Conservation (phyloP, 2,113 vertebrate species). For the Chloroceryle aenea region DNA sequence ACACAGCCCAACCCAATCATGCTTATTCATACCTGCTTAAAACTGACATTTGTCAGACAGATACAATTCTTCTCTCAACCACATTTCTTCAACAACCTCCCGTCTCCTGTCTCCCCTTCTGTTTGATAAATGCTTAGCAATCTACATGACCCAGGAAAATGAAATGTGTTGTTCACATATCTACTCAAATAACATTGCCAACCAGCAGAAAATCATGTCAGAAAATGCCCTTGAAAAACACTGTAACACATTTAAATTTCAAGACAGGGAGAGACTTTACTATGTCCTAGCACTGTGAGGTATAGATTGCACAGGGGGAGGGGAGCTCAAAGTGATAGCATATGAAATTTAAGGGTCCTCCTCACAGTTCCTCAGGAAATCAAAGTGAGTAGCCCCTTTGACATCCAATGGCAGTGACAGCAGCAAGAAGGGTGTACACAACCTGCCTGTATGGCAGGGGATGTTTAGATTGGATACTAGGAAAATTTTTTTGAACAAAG, state of each 20-base stretch:
- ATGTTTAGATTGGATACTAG: no score
- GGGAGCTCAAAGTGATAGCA: not conserved
- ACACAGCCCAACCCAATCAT: not conserved
- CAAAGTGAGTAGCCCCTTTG: not conserved
- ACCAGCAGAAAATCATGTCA: not conserved
- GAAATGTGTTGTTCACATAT: not conserved
- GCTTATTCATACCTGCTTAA: not conserved
- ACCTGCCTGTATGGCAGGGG: fast-evolving
- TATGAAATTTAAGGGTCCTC: not conserved
- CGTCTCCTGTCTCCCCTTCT: not conserved
- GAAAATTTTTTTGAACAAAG: not conserved
- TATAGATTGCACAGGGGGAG: not conserved
- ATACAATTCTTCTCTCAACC: not conserved
- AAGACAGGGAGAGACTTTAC: not conserved
- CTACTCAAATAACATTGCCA: not conserved
- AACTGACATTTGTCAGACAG: not conserved
- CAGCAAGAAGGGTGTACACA: not conserved
- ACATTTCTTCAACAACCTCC: not conserved
- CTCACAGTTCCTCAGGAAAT: not conserved
- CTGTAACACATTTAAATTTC: not conserved
- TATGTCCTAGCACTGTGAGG: not conserved
- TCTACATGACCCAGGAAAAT: not conserved
- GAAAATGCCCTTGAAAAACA: not conserved
- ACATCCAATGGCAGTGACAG: not conserved
- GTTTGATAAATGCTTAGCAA: not conserved